Conservation (phyloP, 2,888 invertebrate genomes). For the Agrochola litura region DNA sequence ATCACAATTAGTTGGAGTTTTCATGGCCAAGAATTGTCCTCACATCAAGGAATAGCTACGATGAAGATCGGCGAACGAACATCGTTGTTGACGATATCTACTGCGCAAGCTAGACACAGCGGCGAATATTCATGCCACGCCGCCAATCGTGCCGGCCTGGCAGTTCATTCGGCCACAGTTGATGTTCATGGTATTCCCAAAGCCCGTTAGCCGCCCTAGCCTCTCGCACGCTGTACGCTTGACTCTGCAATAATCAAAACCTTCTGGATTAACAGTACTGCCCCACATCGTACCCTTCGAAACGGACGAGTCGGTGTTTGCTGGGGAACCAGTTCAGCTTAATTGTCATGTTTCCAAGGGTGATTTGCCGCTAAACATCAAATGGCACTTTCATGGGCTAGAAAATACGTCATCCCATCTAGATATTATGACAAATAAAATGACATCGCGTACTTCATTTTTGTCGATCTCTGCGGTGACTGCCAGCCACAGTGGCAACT, state of each 20-base stretch:
- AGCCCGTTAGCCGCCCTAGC: slow-evolving; percentile 69
- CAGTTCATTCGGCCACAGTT: slow-evolving; percentile 91
- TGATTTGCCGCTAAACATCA: slow-evolving; percentile 93
- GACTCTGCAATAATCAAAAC: slow-evolving; percentile 84
- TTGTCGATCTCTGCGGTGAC: slow-evolving; percentile 93
- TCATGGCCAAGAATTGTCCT: slow-evolving; percentile 91
- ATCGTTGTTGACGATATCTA: slow-evolving; percentile 92
- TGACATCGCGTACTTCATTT: slow-evolving; percentile 92
- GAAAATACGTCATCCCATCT: slow-evolving; percentile 90
- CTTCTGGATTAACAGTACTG: slow-evolving; percentile 91
- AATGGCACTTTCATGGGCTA: slow-evolving; percentile 94
- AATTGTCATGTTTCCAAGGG: slow-evolving; percentile 93
- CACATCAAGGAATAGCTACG: slow-evolving; percentile 90
- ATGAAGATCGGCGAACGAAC: slow-evolving; percentile 92
- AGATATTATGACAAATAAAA: slow-evolving; percentile 92
- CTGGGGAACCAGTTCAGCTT: slow-evolving; percentile 92
- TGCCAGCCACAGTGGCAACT: slow-evolving; percentile 93
- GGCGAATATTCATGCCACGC: slow-evolving; percentile 94
- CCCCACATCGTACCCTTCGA: slow-evolving; percentile 93
- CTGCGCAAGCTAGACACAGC: slow-evolving; percentile 92
- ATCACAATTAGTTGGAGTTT: slow-evolving; percentile 94
- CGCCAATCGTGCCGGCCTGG: slow-evolving; percentile 92
- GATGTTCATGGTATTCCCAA: slow-evolving; percentile 92
- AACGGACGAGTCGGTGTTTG: slow-evolving; percentile 92
- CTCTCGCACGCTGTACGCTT: slow-evolving; percentile 89